A percentile compares a stretch with the other conserved stretches of the same genome.
Evolutionary conservation across 1,140 invertebrate species (phyloP).

Genomic region (Lepidurus apus): DNA sequence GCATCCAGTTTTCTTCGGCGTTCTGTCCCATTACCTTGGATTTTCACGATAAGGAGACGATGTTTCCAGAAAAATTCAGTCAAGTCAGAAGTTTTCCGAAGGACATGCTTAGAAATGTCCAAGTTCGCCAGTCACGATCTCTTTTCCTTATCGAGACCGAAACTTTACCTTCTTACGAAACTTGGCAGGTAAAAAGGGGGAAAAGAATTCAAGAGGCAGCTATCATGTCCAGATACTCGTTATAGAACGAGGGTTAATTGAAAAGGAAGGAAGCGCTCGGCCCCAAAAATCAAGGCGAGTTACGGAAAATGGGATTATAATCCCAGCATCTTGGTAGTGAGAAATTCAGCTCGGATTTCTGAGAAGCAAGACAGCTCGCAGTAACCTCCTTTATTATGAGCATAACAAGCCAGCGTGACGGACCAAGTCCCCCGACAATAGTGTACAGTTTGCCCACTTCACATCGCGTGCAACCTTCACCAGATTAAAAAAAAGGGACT

Average conservation of each 20-base stretch:
- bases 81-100: not conserved
- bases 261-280: slow-evolving; percentile 2
- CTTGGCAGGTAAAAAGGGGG: not conserved
- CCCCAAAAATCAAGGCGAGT: not conserved
- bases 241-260: slow-evolving; percentile 5
- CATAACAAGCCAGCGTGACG: not conserved
- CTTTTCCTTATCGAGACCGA: not conserved
- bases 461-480: not conserved
- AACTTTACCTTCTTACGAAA: not conserved
- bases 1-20: too few species aligned
- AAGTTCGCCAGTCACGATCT: slow-evolving; percentile 10
- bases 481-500: not conserved
- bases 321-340: not conserved
- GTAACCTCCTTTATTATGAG: not conserved
- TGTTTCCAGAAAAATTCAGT: not conserved
- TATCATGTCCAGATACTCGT: not conserved
- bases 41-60: not conserved
- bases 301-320: not conserved
- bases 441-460: not conserved
- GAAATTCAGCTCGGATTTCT: not conserved
- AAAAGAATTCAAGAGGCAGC: not conserved
- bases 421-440: not conserved
- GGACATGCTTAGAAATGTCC: not conserved
- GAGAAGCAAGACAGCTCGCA: not conserved
- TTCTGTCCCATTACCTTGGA: not conserved